phyloP scores from a whole-genome alignment of 2,113 vertebrate species.

The Acinonyx jubatus region DNA sequence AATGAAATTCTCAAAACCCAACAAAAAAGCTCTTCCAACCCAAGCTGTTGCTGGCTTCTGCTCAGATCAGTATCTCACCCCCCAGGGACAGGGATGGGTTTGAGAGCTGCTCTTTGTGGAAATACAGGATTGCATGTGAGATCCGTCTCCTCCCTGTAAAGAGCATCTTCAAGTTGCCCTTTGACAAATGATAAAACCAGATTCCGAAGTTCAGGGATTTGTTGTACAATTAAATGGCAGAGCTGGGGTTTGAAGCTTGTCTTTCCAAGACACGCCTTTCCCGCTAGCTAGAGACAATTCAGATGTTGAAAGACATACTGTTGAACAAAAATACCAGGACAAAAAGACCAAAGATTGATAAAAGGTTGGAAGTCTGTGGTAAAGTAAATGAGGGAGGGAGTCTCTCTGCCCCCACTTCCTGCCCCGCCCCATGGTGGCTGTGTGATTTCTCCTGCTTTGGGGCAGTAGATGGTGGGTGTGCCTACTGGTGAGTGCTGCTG shows the following conservation, averaged over 20 bases:
- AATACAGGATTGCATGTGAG: neutral
- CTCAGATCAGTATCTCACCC: neutral
- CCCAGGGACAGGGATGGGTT: neutral
- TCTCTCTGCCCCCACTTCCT: neutral
- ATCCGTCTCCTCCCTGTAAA: neutral
- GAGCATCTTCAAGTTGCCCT: neutral
- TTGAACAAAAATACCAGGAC: neutral
- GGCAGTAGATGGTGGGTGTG: neutral
- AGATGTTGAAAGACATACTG: neutral
- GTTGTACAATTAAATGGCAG: neutral
- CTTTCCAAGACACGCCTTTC: neutral
- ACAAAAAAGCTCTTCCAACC: neutral
- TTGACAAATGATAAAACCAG: neutral
- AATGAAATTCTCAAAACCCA: neutral
- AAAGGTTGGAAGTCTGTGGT: neutral
- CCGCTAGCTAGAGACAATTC: neutral
- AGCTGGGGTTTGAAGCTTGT: neutral
- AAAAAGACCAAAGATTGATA: neutral
- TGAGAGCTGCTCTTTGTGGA: neutral
- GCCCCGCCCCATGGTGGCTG: accelerated
- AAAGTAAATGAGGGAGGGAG: neutral
- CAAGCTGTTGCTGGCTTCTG: neutral
- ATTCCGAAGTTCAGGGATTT: neutral
- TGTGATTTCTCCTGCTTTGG: neutral
- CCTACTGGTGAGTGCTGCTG: neutral